Evolutionary conservation across 2,888 invertebrate genomes (phyloP), one percentile per base, ranked within the genome.

Genomic region (Acheta domesticus): DNA sequence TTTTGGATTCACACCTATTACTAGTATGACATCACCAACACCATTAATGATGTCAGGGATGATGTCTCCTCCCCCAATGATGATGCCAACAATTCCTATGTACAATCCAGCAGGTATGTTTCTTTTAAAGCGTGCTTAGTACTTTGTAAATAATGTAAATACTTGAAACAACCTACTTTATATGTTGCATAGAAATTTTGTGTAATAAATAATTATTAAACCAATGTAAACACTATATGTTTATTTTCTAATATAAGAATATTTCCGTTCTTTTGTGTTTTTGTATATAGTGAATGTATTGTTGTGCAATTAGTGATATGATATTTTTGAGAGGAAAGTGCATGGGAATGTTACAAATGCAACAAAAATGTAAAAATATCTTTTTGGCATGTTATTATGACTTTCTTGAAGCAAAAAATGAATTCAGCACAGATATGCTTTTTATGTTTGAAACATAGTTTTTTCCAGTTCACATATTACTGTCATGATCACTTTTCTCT

Each of bases 71-170:
- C 84, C 86, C 8, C 84, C 85, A 8, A 83, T 85, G 78, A 84
- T 86, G 80, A 83, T 84, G 84, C 85, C 87, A 4, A 83, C 85
- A 8, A 85, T 87, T 80, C 87, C 87, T 19, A 83, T 87, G 62
- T 87, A 86, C 83, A 85, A 85, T 49, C 83, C 86, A 75, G 84
- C 85, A 79, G 86, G 86, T 86, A 82, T 82, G 83, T 82, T n/a
- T 11, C 21, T 74, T 14, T 74, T 11, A 74, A 74, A n/a, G 74
- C 74, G 14, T 21, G 21, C 21, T 75, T 21, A 14, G 8, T 12
- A 73, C 76, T 62, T 62, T 62, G 62, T 62, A n/a, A 14, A 8
- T 21, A 73, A 75, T 62, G 14, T 62, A 8, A 19, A n/a, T 62
- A 62, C 14, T 19, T 12, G 62, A 62, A 62, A 62, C 16, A 16